A percentile compares a stretch with the other conserved stretches of the same genome.
These are phyloP conservation scores for Cheiracanthium punctorium DNA, from an alignment of 2,888 invertebrate species.

Conservation along the genomic window DNA sequence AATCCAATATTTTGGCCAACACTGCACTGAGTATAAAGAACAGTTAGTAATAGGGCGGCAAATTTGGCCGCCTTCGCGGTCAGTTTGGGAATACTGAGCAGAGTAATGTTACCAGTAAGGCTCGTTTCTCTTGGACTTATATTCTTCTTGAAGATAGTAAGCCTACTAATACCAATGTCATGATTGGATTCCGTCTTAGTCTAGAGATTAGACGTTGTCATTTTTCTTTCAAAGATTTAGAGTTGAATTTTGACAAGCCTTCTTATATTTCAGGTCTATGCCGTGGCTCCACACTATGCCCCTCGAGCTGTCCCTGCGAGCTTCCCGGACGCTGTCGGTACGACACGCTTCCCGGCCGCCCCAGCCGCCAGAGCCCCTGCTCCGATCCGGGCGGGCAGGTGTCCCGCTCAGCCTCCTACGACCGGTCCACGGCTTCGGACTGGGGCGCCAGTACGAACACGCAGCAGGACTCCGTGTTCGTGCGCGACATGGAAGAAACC, in stretches of 20 bases:
- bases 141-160: too few species aligned
- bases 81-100: too few species aligned
- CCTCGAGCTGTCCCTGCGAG: conserved; percentile 47
- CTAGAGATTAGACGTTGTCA: too few species aligned
- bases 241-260: not conserved
- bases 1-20: too few species aligned
- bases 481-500: conserved; percentile 75
- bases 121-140: too few species aligned
- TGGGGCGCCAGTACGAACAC: conserved; percentile 59
- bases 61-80: too few species aligned
- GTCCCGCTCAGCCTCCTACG: conserved; percentile 54
- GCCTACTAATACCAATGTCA: too few species aligned
- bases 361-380: conserved; percentile 52
- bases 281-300: conserved; percentile 69
- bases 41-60: too few species aligned
- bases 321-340: conserved; percentile 42
- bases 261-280: conserved; percentile 71
- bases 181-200: too few species aligned
- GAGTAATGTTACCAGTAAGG: too few species aligned
- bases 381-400: conserved; percentile 70
- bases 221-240: not conserved
- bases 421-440: conserved; percentile 50
- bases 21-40: too few species aligned
- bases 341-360: conserved; percentile 53
- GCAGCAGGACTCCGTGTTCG: conserved; percentile 75